A percentile compares a stretch with the other conserved stretches of the same genome.
These are phyloP conservation scores for Drosophila prostipennis DNA, from an alignment of 2,888 invertebrate species.

Conservation along the genomic window DNA sequence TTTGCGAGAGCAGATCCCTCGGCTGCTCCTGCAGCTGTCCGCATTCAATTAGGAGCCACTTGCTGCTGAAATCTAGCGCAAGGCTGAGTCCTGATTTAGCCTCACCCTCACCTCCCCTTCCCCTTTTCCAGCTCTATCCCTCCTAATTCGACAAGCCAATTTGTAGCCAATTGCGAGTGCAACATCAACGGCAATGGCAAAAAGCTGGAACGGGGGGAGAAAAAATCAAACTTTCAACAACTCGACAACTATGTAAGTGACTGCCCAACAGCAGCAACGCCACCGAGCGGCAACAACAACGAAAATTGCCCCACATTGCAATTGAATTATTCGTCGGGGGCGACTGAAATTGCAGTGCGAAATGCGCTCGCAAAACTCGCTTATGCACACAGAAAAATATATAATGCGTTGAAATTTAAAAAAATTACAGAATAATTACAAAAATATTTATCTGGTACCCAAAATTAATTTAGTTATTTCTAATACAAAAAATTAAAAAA, in stretches of 20 bases:
- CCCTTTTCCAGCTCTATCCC: background rate
- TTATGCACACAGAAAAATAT: background rate
- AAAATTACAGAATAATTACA: background rate
- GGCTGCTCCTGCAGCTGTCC: slow-evolving; percentile 15
- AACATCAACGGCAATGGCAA: slow-evolving; percentile 31
- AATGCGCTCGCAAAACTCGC: slow-evolving; percentile 57
- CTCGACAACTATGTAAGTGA: slow-evolving; percentile 74
- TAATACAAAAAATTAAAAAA: no score
- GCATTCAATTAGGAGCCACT: slow-evolving; percentile 44
- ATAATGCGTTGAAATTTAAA: background rate
- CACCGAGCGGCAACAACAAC: slow-evolving; percentile 37
- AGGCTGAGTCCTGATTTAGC: slow-evolving; percentile 37
- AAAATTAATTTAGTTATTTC: no score
- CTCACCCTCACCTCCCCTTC: no score
- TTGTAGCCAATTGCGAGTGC: slow-evolving; percentile 74
- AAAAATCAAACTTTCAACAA: slow-evolving; percentile 64
- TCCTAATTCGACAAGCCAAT: slow-evolving; percentile 71
- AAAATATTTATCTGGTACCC: no score
- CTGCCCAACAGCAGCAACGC: slow-evolving; percentile 39
- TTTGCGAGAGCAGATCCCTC: slow-evolving; percentile 25
- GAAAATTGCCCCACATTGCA: slow-evolving; percentile 70
- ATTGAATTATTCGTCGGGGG: slow-evolving; percentile 70
- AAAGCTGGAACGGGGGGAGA: slow-evolving; percentile 9
- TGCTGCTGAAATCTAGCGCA: slow-evolving; percentile 56
- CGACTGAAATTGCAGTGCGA: slow-evolving; percentile 62